Percentiles rank a stretch among this genome's conserved stretches.
Conservation (phyloP, 2,113 vertebrate genomes). For the Vanacampus margaritifer region DNA sequence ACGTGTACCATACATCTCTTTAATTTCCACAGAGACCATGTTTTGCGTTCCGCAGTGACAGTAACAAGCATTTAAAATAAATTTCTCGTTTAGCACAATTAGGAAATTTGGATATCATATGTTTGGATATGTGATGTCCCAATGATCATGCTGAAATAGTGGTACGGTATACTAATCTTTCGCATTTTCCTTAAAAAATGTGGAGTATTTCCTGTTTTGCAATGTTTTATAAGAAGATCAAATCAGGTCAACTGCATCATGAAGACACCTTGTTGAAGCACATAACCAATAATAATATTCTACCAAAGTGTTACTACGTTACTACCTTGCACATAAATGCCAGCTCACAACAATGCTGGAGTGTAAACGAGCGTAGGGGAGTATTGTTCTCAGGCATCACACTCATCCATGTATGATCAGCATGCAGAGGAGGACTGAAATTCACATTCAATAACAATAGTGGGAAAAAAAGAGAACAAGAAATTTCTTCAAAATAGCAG, state of each 20-base stretch:
- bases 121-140: too few relatives aligned
- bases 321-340: slow-evolving; percentile 1
- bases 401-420: slow-evolving; percentile 6
- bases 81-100: too few relatives aligned
- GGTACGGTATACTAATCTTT: neutral
- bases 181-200: neutral
- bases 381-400: slow-evolving; percentile 15
- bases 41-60: too few relatives aligned
- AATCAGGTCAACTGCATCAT: neutral
- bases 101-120: too few relatives aligned
- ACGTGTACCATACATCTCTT: too few relatives aligned
- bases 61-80: too few relatives aligned
- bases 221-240: neutral
- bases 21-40: neutral
- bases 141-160: too few relatives aligned
- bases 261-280: neutral
- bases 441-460: neutral
- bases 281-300: neutral
- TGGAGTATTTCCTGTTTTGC: neutral
- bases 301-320: neutral
- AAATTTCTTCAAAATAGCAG: neutral
- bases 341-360: neutral
- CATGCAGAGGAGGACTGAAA: slow-evolving; percentile 18
- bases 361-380: neutral
- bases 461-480: neutral